phyloP scores from a whole-genome alignment of 2,888 invertebrate species.

The Vannuccia rotundouncinata region DNA sequence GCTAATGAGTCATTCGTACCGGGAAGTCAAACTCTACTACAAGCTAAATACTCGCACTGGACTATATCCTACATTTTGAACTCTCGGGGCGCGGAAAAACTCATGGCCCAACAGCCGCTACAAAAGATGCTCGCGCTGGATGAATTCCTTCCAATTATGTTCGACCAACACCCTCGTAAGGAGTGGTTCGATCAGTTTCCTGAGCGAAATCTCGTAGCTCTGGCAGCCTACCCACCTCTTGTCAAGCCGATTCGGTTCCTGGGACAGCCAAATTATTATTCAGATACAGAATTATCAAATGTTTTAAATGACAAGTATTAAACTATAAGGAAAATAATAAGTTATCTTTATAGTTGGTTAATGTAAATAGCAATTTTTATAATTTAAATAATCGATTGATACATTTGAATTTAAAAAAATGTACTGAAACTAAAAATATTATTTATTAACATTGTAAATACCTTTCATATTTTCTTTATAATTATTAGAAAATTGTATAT shows the following conservation, averaged over 20 bases:
- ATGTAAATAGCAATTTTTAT: no score
- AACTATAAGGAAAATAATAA: background rate
- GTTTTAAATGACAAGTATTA: background rate
- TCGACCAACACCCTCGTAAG: conserved; percentile 50
- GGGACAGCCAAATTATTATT: conserved; percentile 28
- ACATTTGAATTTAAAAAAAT: no score
- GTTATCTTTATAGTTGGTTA: no score
- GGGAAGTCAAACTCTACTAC: conserved; percentile 63
- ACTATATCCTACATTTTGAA: conserved; percentile 84
- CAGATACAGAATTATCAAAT: conserved; percentile 32
- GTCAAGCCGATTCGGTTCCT: conserved; percentile 28
- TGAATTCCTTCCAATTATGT: conserved; percentile 91
- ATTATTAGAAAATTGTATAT: no score
- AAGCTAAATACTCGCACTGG: conserved; percentile 91
- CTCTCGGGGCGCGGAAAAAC: conserved; percentile 71
- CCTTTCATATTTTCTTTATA: no score
- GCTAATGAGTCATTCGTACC: conserved; percentile 64
- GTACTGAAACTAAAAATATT: no score
- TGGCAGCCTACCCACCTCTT: conserved; percentile 31
- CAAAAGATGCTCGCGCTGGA: conserved; percentile 83
- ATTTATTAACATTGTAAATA: no score
- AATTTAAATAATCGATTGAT: no score
- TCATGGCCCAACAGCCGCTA: conserved; percentile 72
- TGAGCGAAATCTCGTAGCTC: conserved; percentile 18
- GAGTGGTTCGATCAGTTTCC: conserved; percentile 6